Percentiles rank a stretch among this genome's conserved stretches.
phyloP scores from a whole-genome alignment of 1,140 invertebrate genomes.

The Ceratina calcarata region DNA sequence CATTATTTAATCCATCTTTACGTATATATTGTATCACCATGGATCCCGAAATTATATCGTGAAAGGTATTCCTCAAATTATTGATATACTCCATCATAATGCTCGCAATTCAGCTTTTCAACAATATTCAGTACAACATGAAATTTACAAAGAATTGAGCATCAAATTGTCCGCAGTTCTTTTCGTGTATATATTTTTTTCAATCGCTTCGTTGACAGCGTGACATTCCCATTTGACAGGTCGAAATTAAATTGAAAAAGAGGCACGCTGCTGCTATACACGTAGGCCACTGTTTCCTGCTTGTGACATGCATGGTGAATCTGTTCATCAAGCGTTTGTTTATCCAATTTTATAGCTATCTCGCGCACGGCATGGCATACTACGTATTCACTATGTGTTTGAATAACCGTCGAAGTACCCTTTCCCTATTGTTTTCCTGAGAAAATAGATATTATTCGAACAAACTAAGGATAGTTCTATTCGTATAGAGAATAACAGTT shows the following conservation, averaged over 20 bases:
- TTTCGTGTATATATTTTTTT: neutral
- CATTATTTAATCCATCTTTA: neutral
- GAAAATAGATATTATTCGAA: too few relatives aligned
- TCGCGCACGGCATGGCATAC: neutral
- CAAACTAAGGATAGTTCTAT: too few relatives aligned
- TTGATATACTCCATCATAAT: too few relatives aligned
- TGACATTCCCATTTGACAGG: neutral
- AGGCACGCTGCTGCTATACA: neutral
- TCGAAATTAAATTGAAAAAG: conserved; percentile 1
- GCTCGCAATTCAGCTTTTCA: too few relatives aligned
- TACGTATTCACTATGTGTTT: neutral
- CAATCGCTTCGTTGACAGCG: neutral
- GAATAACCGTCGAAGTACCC: neutral
- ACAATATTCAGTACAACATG: too few relatives aligned
- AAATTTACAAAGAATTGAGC: too few relatives aligned
- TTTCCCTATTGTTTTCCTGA: too few relatives aligned
- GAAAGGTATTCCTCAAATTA: too few relatives aligned
- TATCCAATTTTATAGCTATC: conserved; percentile 18
- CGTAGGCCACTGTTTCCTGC: neutral
- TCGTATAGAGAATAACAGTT: too few relatives aligned
- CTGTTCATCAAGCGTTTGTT: conserved; percentile 10
- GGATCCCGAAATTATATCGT: too few relatives aligned
- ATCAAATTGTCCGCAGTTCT: neutral
- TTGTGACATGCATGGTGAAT: neutral
- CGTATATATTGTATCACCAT: too few relatives aligned